These are phyloP conservation scores for Sebastes fasciatus DNA, from an alignment of 2,113 vertebrate genomes.

Conservation along the genomic window DNA sequence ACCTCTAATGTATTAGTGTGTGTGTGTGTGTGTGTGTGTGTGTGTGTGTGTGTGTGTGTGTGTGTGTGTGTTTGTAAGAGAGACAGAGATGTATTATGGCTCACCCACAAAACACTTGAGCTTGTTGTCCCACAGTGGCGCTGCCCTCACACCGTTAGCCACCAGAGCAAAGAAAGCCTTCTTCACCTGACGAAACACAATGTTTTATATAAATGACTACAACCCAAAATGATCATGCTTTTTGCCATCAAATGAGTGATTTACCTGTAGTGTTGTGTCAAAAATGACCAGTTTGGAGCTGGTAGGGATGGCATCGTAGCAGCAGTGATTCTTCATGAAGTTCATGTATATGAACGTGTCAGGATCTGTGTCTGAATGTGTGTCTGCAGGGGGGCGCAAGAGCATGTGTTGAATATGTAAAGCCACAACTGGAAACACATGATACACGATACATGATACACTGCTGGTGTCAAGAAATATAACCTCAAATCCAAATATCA, in stretches of 20 bases:
- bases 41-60: too few species aligned
- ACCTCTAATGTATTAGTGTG: background rate
- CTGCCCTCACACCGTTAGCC: constrained; percentile 77
- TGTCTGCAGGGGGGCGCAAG: constrained; percentile 26
- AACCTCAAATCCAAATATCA: background rate
- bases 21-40: too few species aligned
- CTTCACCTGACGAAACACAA: constrained; percentile 67
- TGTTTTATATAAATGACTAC: too few species aligned
- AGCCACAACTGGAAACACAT: background rate
- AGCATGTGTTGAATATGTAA: background rate
- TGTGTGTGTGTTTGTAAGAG: background rate
- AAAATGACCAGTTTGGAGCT: constrained; percentile 97
- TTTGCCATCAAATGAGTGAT: too few species aligned
- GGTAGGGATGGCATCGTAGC: constrained; percentile 94
- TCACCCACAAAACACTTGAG: constrained; percentile 79
- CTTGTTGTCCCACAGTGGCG: constrained; percentile 79
- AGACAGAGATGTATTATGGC: background rate
- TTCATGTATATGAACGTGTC: constrained; percentile 90
- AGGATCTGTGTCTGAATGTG: constrained; percentile 63
- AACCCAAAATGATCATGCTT: background rate
- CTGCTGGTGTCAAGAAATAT: background rate
- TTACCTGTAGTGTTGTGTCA: constrained; percentile 90
- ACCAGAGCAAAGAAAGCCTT: constrained; percentile 81
- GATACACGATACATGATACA: background rate
- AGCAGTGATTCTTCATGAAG: constrained; percentile 93